Base-by-base conservation (phyloP, 2,797 vertebrate genomes). In the Bovichtus variegatus region DNA sequence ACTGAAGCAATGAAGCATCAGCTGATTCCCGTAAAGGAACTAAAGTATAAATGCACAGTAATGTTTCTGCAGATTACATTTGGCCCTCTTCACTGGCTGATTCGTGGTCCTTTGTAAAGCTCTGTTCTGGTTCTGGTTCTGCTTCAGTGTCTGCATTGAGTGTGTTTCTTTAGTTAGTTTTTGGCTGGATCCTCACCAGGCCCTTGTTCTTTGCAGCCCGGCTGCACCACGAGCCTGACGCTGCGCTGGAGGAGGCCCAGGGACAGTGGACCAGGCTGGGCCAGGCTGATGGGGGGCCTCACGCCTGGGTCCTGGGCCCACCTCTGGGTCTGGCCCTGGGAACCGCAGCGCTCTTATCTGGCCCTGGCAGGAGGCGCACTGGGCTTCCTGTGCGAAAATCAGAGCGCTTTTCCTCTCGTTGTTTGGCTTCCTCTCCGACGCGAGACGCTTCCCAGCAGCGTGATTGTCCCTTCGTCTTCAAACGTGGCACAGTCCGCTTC, bases 381-480 rank as follows among this genome's bases (percentile, higher is more conserved):
- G 92, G 95, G 95, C 95, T 99, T 99, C 98, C 98, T 99, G 98
- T 98, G 96, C 97, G 94, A 99, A 95, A 99, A 98, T 98, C 97
- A 97, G 95, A 97, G 97, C 93, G 96, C 97, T 96, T 98, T 99
- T 99, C 98, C 98, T 99, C 98, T 98, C 93, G 96, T 99, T 99
- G 98, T 99, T 99, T 98, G 94, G 96, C 96, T 99, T 99, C 98
- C 97, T 98, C 97, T 93, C 89, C 96, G 95, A 96, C 95, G 95
- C 95, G 96, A 98, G 97, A 97, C 96, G 94, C 97, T 99, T 99
- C 98, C 98, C 97, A 99, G 97, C 97, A 97, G 96, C 95, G 89
- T 93, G 96, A 97, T 98, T 99, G 98, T 99, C 98, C 98, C 96
- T 97, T 97, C 96, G 97, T 99, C 98, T 99, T 99, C 98, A 99